Percentiles rank a stretch among this genome's conserved stretches.
Evolutionary conservation across 1,140 invertebrate species (phyloP).

Genomic region (Micrasema longulum): DNA sequence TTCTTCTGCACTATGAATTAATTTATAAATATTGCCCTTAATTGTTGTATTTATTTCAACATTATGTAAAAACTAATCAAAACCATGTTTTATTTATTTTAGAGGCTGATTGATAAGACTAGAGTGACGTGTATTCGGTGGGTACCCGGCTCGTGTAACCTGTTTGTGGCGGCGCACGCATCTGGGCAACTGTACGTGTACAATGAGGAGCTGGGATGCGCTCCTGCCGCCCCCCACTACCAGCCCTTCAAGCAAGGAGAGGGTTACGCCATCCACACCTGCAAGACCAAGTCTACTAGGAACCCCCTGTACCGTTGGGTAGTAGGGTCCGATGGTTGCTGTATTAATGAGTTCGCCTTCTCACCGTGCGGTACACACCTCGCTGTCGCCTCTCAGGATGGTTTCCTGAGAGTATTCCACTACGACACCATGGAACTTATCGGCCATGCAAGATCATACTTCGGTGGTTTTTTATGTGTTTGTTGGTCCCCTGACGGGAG

Average conservation of each 20-base stretch:
- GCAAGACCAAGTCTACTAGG: slow-evolving; percentile 95
- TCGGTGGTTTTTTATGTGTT: slow-evolving; percentile 95
- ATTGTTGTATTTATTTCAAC: no score
- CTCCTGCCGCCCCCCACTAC: slow-evolving; percentile 86
- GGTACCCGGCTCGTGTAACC: slow-evolving; percentile 92
- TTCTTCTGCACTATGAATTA: no score
- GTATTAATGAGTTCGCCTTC: slow-evolving; percentile 97
- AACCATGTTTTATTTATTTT: no score
- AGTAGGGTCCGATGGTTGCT: slow-evolving; percentile 84
- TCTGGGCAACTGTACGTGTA: slow-evolving; percentile 99
- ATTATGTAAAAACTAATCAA: no score
- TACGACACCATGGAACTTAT: slow-evolving; percentile 97
- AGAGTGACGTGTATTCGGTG: slow-evolving; percentile 98
- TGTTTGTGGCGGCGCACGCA: slow-evolving; percentile 94
- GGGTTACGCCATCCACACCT: slow-evolving; percentile 93
- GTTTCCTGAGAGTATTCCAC: slow-evolving; percentile 95
- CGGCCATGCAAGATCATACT: slow-evolving; percentile 93
- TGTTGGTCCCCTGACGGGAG: slow-evolving; percentile 98
- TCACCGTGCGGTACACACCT: slow-evolving; percentile 93
- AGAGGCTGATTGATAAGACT: slow-evolving; percentile 97
- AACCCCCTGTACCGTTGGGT: slow-evolving; percentile 94
- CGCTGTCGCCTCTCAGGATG: slow-evolving; percentile 95
- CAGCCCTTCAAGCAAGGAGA: slow-evolving; percentile 96
- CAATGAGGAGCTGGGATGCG: slow-evolving; percentile 94
- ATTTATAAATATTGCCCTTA: no score